Evolutionary conservation across 2,797 vertebrate genomes (phyloP).

Genomic region (Agapornis canus): DNA sequence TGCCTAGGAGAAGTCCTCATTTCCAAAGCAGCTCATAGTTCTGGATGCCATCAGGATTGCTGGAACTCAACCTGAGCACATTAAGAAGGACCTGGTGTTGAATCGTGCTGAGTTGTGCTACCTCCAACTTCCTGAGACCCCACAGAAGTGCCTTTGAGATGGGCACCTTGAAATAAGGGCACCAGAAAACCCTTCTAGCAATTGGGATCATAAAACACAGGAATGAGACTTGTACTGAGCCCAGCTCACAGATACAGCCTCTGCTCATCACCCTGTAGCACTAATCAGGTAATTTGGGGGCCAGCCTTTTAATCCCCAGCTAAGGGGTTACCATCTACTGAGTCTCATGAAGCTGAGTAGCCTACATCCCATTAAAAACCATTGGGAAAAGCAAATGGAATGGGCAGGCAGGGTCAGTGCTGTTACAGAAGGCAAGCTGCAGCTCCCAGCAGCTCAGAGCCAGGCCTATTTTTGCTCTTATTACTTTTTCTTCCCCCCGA

Average conservation of each 20-base stretch:
- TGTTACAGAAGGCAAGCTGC: neutral
- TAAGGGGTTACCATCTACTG: neutral
- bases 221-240: neutral
- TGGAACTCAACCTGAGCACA: neutral
- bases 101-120: neutral
- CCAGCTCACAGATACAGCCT: neutral
- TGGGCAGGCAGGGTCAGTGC: neutral
- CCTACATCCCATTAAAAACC: slow-evolving; percentile 29
- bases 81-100: neutral
- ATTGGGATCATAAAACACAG: neutral
- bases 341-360: neutral
- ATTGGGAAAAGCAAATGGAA: slow-evolving; percentile 27
- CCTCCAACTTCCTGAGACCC: neutral
- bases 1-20: neutral
- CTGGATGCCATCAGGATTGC: neutral
- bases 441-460: slow-evolving; percentile 7
- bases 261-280: neutral
- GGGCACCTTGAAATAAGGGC: neutral
- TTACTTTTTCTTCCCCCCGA: neutral
- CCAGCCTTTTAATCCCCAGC: slow-evolving; percentile 12
- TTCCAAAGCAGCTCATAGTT: neutral
- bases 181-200: neutral
- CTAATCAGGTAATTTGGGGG: slow-evolving; percentile 29
- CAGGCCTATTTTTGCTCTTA: neutral
- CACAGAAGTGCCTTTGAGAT: neutral